Evolutionary conservation across 2,888 invertebrate species (phyloP), one percentile per base, ranked within the genome.

Genomic region (Sialis fuliginosa): DNA sequence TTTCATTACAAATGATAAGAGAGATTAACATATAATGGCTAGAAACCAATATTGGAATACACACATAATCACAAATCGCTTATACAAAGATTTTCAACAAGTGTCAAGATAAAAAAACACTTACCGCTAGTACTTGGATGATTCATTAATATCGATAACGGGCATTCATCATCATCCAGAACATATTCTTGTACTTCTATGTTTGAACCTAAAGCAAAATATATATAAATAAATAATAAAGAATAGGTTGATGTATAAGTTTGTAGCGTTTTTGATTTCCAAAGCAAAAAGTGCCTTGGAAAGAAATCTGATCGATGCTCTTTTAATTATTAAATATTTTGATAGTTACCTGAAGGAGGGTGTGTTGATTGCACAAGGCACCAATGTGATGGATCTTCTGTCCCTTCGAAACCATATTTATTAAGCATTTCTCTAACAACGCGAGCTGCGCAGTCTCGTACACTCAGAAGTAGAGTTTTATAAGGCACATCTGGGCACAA

Each of bases 401-500:
- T 82, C 51, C 86, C 83, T 51, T 86, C 83, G 57, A 96, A 71
- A 34, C 93, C 95, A 65, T 98, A 98, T 69, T 98, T 98, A 58
- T 91, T 85, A 51, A 98, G 75, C 78, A 97, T 96, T 71, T 98
- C 96, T 53, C 85, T 75, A 46, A 98, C 89, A 46, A 98, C 93
- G 55, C 81, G 81, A 45, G 86, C 85, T 7, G 96, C 95, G 47
- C 84, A 81, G 68, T 98, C 98, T 50, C 87, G 77, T 46, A 93
- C 85, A 12, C 95, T 93, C 52, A 98, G 73, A 55, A 98, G 72
- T 47, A 98, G 71, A 6, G 97, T 97, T 70, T 98, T 97, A 70
- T 99, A 98, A 44, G 98, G 97, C 60, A 96, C 93, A 67, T 95
- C 95, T 56, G 89, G 86, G 59, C 91, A 89, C 39, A 98, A 72